Percentiles rank a stretch among this genome's conserved stretches.
Evolutionary conservation across 2,888 invertebrate species (phyloP).

Genomic region (Hofmannophila pseudospretella): DNA sequence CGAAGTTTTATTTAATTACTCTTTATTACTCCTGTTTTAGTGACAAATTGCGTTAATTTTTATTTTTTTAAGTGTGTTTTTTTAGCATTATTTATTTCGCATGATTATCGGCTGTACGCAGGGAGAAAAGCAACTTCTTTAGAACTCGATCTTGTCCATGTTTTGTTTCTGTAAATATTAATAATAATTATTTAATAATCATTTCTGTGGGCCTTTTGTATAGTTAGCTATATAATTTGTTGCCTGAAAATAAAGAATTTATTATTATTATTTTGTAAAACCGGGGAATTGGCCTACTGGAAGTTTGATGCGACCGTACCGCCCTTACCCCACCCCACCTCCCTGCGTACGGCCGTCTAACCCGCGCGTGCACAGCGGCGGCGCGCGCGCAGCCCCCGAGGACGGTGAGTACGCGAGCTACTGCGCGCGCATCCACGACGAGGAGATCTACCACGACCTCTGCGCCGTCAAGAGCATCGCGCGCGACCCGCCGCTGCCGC

Average conservation of each 20-base stretch:
- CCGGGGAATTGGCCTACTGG: too few species aligned
- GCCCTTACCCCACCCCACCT: too few species aligned
- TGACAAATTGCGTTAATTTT: too few species aligned
- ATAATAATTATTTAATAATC: too few species aligned
- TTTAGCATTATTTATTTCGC: background rate
- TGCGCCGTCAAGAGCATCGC: slow-evolving; percentile 83
- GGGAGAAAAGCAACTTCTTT: background rate
- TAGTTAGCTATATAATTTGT: too few species aligned
- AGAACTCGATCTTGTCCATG: too few species aligned
- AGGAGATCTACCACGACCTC: slow-evolving; percentile 96
- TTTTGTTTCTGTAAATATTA: too few species aligned
- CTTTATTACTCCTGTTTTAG: background rate
- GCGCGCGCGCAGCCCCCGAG: slow-evolving; percentile 44
- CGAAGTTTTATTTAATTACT: background rate
- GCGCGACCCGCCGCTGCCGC: slow-evolving; percentile 69
- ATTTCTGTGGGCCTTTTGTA: too few species aligned
- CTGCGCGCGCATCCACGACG: slow-evolving; percentile 87
- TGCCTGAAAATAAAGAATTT: too few species aligned
- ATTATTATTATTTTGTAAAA: too few species aligned
- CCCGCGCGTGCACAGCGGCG: slow-evolving; percentile 38
- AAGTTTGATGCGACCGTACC: too few species aligned
- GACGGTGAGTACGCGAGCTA: slow-evolving; percentile 82
- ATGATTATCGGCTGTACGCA: background rate
- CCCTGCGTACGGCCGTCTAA: background rate
- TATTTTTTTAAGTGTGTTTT: background rate